Evolutionary conservation across 2,888 invertebrate genomes (phyloP).

Genomic region (Rhodophaea formosa): DNA sequence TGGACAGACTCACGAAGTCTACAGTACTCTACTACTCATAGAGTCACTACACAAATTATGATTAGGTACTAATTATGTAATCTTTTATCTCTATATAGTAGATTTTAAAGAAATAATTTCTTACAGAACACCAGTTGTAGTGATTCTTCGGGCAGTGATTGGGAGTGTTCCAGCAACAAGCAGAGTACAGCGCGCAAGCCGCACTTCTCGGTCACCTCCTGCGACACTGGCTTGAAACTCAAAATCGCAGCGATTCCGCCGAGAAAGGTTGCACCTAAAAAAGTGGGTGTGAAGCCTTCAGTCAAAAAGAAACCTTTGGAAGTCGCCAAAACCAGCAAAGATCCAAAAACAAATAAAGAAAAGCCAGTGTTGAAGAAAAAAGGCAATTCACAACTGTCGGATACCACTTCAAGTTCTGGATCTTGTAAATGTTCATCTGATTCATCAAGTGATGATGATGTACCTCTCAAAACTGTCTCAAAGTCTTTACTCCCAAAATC

Average conservation of each 20-base stretch:
- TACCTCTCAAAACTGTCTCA: constrained; percentile 68
- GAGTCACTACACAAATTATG: too few relatives aligned
- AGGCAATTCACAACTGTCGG: constrained; percentile 54
- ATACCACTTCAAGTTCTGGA: constrained; percentile 72
- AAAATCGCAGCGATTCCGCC: constrained; percentile 83
- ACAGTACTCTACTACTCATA: too few relatives aligned
- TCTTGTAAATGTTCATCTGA: constrained; percentile 75
- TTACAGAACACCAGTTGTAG: constrained; percentile 71
- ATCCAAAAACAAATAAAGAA: constrained; percentile 35
- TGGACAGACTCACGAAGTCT: too few relatives aligned
- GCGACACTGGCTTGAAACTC: constrained; percentile 82
- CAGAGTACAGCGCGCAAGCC: constrained; percentile 59
- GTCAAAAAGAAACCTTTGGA: constrained; percentile 60
- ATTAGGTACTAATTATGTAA: not conserved
- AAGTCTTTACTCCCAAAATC: constrained; percentile 60
- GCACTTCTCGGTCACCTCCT: constrained; percentile 83
- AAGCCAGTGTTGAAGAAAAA: constrained; percentile 44
- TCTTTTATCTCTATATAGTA: not conserved
- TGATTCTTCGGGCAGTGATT: constrained; percentile 69
- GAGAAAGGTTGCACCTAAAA: constrained; percentile 61
- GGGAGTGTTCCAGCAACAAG: constrained; percentile 66
- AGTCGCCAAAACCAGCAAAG: constrained; percentile 32
- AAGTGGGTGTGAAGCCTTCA: constrained; percentile 51
- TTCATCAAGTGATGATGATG: constrained; percentile 72
- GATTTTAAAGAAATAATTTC: not conserved